Percentiles rank a stretch among this genome's conserved stretches.
Conservation (phyloP, 2,888 invertebrate species). For the Junonia oenone region DNA sequence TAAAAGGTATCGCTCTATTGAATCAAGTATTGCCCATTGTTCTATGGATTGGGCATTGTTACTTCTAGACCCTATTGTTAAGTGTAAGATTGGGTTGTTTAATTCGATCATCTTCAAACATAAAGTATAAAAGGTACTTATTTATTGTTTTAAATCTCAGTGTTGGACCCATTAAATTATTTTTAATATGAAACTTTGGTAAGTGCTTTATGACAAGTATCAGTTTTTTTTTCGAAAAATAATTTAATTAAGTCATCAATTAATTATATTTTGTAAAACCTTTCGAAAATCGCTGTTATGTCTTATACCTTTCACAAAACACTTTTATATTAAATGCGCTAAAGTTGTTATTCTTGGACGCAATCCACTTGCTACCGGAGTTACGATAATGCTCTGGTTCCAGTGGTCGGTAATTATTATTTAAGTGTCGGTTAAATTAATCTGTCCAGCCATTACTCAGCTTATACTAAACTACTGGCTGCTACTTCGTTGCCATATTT, state of each 20-base stretch:
- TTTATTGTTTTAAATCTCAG: too few species aligned
- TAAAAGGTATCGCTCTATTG: constrained; percentile 42
- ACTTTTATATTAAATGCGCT: constrained; percentile 30
- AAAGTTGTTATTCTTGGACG: constrained; percentile 42
- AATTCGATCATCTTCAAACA: neutral
- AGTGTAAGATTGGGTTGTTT: constrained; percentile 25
- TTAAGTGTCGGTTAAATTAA: constrained; percentile 69
- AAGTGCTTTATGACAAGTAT: too few species aligned
- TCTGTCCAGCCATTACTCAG: constrained; percentile 43
- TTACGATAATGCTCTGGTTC: constrained; percentile 51
- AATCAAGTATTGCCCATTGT: constrained; percentile 61
- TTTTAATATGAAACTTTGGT: too few species aligned
- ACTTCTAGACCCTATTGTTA: constrained; percentile 49
- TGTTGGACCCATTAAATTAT: too few species aligned
- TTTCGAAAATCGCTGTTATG: constrained; percentile 30
- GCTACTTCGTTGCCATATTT: constrained; percentile 47
- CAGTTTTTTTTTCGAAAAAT: constrained; percentile 8
- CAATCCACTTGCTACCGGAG: constrained; percentile 43
- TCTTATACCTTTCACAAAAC: constrained; percentile 33
- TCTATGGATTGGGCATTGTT: constrained; percentile 54
- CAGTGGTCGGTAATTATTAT: constrained; percentile 69
- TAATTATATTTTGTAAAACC: constrained; percentile 30
- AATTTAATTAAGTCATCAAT: constrained; percentile 33
- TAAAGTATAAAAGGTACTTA: too few species aligned
- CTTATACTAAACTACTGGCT: constrained; percentile 35